Conservation (phyloP, 2,113 vertebrate species). For the Diglossa brunneiventris region DNA sequence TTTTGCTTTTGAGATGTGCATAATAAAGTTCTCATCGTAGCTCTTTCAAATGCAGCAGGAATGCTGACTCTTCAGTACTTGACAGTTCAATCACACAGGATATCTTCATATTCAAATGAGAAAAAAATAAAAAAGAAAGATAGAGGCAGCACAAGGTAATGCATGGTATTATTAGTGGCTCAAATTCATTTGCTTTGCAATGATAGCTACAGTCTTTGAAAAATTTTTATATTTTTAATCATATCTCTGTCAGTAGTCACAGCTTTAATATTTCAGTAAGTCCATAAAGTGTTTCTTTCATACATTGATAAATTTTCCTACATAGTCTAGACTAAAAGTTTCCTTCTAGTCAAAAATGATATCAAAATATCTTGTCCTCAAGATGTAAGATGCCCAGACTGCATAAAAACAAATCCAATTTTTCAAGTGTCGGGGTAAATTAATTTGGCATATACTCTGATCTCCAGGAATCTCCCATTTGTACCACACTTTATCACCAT, state of each 20-base stretch:
- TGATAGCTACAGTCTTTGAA: not conserved
- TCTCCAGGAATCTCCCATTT: not conserved
- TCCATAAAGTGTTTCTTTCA: not conserved
- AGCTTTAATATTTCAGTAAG: not conserved
- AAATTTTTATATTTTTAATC: not conserved
- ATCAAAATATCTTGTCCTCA: not conserved
- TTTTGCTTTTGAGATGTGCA: slow-evolving; percentile 75
- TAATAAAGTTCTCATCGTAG: slow-evolving; percentile 75
- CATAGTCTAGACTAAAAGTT: not conserved
- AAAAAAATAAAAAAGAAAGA: slow-evolving; percentile 20
- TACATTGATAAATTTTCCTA: not conserved
- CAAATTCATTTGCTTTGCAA: slow-evolving; percentile 5
- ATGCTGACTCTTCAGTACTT: no score
- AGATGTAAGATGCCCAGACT: not conserved
- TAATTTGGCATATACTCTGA: not conserved
- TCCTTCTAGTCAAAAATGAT: not conserved
- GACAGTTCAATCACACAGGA: no score
- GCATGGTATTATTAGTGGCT: not conserved
- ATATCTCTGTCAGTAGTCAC: not conserved
- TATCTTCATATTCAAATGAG: slow-evolving; percentile 60
- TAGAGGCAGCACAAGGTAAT: not conserved
- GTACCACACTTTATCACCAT: not conserved
- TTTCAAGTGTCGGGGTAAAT: not conserved
- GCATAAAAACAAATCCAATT: not conserved
- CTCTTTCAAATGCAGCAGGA: slow-evolving; percentile 49